Conservation (phyloP, 2,113 vertebrate species). For the Excalfactoria chinensis region DNA sequence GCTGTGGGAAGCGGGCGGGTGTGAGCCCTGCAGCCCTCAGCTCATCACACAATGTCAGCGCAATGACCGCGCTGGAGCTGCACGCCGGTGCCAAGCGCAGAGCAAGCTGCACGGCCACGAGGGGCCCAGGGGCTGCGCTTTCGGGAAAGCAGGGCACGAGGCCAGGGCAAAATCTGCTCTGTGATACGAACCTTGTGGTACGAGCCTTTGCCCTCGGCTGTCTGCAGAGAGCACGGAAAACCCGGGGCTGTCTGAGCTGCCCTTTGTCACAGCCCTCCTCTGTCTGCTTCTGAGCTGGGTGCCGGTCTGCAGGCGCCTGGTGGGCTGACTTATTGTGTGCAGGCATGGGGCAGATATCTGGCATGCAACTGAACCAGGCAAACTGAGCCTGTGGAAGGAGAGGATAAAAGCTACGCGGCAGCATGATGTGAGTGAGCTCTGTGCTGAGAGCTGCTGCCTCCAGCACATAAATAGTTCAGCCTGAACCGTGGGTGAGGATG, state of each 20-base stretch:
- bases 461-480: not conserved
- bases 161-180: not conserved
- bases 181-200: not conserved
- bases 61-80: not conserved
- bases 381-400: no score
- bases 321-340: not conserved
- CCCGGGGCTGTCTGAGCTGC: not conserved
- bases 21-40: not conserved
- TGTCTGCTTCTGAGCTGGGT: not conserved
- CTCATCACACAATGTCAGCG: accelerated
- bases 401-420: no score
- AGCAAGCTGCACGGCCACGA: no score
- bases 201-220: not conserved
- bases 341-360: not conserved
- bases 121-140: not conserved
- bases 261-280: not conserved
- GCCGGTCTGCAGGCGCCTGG: not conserved
- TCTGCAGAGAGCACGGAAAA: not conserved
- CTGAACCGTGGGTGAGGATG: not conserved
- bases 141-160: not conserved
- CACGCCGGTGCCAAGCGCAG: not conserved
- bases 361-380: no score
- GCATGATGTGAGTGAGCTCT: no score
- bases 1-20: not conserved
- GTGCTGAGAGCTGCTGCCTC: no score